Evolutionary conservation across 2,888 invertebrate genomes (phyloP), one percentile per base, ranked within the genome.

Genomic region (Rutpela maculata): DNA sequence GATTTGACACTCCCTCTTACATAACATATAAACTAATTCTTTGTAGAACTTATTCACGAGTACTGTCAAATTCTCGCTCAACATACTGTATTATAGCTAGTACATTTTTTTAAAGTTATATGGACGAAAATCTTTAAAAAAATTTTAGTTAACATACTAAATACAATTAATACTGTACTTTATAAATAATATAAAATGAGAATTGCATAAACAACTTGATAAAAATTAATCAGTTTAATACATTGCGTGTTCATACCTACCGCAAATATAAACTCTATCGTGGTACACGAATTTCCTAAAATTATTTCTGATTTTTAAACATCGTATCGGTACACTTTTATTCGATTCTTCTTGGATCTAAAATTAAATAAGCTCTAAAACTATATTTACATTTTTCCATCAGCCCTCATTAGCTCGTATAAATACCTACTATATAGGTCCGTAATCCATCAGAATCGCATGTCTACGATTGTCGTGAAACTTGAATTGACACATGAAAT

Each of bases 401-500:
- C 12, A 69, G 31, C 59, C 69, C 69, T 57, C 31, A 69, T 69
- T 57, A 57, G 19, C 60, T 43, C 15, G 38, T 31, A 60, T 70
- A 70, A 70, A 60, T 22, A n/a, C 19, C 60, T 19, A 43, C 69
- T 50, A 50, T 59, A 69, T 69, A 69, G 59, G 35, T 9, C 18
- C 38, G 77, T 77, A 78, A 82, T 83, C 81, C 78, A 80, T 82
- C 83, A 81, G 78, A 82, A 82, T 84, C 83, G 84, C 83, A 83
- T 83, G 83, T 74, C 82, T 80, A 84, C 84, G 71, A 65, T 77
- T 57, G 55, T 60, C 31, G 26, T 62, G 65, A 68, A 57, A 74
- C 78, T 78, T 80, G 80, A 82, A 83, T 82, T 78, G 81, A 81
- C 84, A 84, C 82, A 86, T 83, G 83, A 85, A 85, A 85, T 85